These are phyloP conservation scores for Dione vanillae DNA, from an alignment of 2,888 invertebrate species.

Conservation along the genomic window DNA sequence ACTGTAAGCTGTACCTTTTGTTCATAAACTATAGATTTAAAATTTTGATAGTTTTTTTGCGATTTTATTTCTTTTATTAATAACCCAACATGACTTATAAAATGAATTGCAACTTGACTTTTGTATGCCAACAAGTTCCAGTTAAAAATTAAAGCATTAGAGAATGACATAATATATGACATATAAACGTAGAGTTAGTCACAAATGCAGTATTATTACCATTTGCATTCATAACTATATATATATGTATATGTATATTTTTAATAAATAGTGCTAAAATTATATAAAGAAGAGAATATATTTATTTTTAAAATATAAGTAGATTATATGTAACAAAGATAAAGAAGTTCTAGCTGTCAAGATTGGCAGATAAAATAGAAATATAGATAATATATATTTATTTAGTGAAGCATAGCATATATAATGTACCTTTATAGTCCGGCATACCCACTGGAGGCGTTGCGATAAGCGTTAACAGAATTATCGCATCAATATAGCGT, in stretches of 20 bases:
- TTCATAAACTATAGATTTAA: too few relatives aligned
- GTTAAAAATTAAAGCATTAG: background rate
- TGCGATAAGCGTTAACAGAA: slow-evolving; percentile 36
- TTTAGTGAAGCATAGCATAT: slow-evolving; percentile 37
- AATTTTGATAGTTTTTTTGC: too few relatives aligned
- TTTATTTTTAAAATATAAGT: background rate
- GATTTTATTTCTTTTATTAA: too few relatives aligned
- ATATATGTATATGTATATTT: background rate
- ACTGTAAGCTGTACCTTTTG: too few relatives aligned
- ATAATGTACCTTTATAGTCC: slow-evolving; percentile 77
- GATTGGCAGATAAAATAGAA: background rate
- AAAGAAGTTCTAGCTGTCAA: background rate
- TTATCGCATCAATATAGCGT: slow-evolving; percentile 24
- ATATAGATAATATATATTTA: slow-evolving; percentile 16
- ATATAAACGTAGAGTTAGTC: slow-evolving; percentile 4
- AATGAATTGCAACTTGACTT: too few relatives aligned
- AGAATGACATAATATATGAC: background rate
- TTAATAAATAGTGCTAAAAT: background rate
- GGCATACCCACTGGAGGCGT: slow-evolving; percentile 74
- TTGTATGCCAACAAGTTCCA: too few relatives aligned
- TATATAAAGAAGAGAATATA: background rate
- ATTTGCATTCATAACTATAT: background rate
- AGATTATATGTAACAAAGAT: too few relatives aligned
- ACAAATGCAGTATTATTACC: background rate
- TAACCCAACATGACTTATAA: too few relatives aligned